Base-by-base conservation (phyloP, 2,888 invertebrate species). In the Lycophotia porphyrea region DNA sequence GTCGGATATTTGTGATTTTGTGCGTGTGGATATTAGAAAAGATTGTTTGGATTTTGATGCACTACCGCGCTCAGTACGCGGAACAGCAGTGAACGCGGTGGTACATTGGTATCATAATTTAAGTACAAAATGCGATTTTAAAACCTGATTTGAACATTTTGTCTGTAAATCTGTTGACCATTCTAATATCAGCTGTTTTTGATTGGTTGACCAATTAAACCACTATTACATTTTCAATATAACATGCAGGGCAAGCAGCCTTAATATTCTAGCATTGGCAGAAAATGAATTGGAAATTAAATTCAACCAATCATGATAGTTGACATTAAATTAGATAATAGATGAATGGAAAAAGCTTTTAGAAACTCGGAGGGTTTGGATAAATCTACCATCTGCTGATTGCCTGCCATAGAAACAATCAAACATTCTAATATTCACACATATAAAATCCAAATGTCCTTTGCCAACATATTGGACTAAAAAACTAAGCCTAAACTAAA, bases 401-500 rank as follows among this genome's bases (percentile, higher is more conserved):
- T 31, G 5, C 39, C 27, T 39, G 27, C n/a, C 15, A 44, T 24
- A 36, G 7, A n/a, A 52, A 31, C 18, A 5, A n/a, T 52, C 5
- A 55, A 52, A 55, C 0, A 3, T 31, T 36, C 27, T 24, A 44
- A 86, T 69, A 47, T 74, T 71, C 68, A 75, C 86, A 75, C 65
- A 34, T 77, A 73, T 71, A 55, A 77, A 82, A 71, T 13, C 44
- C 27, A 79, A 73, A 71, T 49, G 47, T 52, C 72, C 42, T 66
- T 76, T 71, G 76, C 71, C 70, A 64, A 71, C 71, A 82, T 61
- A 78, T 74, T 81, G 68, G 73, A 86, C 67, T 80, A 79, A 83
- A 82, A 76, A 80, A 74, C 69, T 75, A 85, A 88, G 88, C 88
- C 88, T 90, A 88, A 88, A 89, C 88, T 88, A 74, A 86, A 86